Percentiles rank a stretch among this genome's conserved stretches.
These are phyloP conservation scores for Cinclus cinclus DNA, from an alignment of 2,113 vertebrate genomes.

Conservation along the genomic window DNA sequence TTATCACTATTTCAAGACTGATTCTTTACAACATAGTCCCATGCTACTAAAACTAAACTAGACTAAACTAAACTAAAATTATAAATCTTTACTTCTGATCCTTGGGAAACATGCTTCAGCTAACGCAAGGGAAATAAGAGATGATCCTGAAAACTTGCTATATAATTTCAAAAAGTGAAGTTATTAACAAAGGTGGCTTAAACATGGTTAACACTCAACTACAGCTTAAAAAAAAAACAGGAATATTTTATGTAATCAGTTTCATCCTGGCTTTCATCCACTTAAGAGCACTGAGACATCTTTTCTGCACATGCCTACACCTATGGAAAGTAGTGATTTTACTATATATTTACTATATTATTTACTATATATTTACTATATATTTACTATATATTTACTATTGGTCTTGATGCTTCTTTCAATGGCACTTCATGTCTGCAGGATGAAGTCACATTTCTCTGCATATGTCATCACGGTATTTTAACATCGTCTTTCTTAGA, in stretches of 20 bases:
- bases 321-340: not conserved
- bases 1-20: not conserved
- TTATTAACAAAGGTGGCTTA: not conserved
- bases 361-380: too few relatives aligned
- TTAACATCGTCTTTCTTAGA: not conserved
- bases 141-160: not conserved
- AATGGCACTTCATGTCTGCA: not conserved
- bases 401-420: not conserved
- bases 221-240: not conserved
- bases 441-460: not conserved
- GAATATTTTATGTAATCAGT: not conserved
- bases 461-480: not conserved
- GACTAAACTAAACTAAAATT: not conserved
- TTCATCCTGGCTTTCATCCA: not conserved
- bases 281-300: not conserved
- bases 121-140: not conserved
- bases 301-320: not conserved
- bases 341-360: too few relatives aligned
- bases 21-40: not conserved
- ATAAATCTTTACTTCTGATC: not conserved
- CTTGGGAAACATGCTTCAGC: not conserved
- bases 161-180: not conserved
- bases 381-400: too few relatives aligned
- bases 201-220: not conserved
- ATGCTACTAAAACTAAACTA: not conserved